phyloP scores from a whole-genome alignment of 2,113 vertebrate species.

The Micromys minutus region DNA sequence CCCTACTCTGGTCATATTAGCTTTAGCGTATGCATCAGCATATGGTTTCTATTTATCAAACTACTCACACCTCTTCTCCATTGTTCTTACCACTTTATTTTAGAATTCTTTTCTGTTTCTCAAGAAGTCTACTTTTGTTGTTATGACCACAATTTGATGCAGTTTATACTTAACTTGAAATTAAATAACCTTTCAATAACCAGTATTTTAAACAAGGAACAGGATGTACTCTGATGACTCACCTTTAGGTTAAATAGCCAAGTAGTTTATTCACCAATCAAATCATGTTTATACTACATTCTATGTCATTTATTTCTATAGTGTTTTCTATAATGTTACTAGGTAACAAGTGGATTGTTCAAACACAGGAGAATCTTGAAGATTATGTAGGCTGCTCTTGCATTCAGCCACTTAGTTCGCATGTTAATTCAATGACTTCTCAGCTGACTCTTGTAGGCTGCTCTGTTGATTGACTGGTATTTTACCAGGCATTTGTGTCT shows the following conservation, averaged over 20 bases:
- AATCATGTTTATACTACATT: background rate
- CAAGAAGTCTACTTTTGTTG: background rate
- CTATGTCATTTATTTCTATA: background rate
- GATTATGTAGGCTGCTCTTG: background rate
- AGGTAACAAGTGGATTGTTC: background rate
- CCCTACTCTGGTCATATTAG: background rate
- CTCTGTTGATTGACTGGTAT: background rate
- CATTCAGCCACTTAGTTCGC: background rate
- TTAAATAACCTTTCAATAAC: background rate
- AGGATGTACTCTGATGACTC: fast-evolving
- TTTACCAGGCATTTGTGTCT: background rate
- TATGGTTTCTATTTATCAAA: background rate
- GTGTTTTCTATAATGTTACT: background rate
- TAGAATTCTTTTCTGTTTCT: background rate
- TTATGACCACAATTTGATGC: background rate
- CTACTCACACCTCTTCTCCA: background rate
- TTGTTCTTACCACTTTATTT: background rate
- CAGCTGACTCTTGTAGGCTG: background rate
- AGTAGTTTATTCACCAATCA: background rate
- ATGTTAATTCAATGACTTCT: background rate
- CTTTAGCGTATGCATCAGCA: background rate
- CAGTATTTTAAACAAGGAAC: background rate
- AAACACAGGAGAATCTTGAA: background rate
- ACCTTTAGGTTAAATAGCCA: background rate
- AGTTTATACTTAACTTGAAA: too few species aligned